These are phyloP conservation scores for Diachasmimorpha longicaudata DNA, from an alignment of 1,140 invertebrate species.

Conservation along the genomic window DNA sequence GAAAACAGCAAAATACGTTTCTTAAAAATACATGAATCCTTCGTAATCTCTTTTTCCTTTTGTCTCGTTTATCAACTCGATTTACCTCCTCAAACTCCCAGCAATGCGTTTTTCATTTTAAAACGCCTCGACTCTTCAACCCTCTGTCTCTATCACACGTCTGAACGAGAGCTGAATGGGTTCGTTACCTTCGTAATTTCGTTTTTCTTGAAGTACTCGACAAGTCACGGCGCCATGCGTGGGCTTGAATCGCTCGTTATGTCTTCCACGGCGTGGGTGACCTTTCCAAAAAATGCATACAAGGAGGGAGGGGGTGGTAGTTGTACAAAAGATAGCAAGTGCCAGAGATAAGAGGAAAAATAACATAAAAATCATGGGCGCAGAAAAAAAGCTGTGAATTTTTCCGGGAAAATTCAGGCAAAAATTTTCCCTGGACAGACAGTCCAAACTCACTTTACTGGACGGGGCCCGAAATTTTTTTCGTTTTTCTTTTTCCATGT, in stretches of 20 bases:
- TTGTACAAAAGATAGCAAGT: background rate
- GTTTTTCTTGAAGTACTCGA: conserved; percentile 4
- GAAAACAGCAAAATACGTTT: no score
- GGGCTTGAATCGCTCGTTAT: conserved; percentile 15
- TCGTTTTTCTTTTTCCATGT: no score
- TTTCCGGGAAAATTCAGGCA: no score
- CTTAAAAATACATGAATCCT: no score
- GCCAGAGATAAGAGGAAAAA: background rate
- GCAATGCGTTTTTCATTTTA: no score
- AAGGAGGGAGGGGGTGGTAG: background rate
- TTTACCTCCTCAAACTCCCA: no score
- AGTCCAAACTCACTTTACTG: no score
- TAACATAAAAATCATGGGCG: background rate
- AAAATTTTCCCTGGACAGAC: no score
- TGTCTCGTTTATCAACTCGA: no score
- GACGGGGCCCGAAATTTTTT: no score
- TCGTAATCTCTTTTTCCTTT: no score
- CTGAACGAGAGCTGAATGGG: background rate
- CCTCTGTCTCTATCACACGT: background rate
- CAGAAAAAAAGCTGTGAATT: no score
- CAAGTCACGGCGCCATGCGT: background rate
- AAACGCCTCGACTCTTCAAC: background rate
- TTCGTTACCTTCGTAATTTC: conserved; percentile 14
- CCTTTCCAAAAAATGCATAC: background rate
- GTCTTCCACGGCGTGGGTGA: conserved; percentile 1